Evolutionary conservation across 1,140 invertebrate species (phyloP).

Genomic region (Bradysia coprophila): DNA sequence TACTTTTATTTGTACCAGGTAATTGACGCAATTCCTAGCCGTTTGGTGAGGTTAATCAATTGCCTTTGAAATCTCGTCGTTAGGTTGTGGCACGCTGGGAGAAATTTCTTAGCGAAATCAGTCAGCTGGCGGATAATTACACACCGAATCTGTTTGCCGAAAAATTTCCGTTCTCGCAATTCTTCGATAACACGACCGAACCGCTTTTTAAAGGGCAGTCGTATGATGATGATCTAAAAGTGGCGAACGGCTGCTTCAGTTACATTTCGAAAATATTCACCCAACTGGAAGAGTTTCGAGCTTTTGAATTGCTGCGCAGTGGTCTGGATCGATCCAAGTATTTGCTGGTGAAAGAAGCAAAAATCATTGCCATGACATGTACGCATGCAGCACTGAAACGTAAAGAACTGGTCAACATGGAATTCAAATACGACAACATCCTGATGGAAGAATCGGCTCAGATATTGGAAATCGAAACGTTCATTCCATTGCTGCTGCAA

Average conservation of each 20-base stretch:
- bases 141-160: constrained; percentile 28
- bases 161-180: constrained; percentile 84
- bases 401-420: constrained; percentile 87
- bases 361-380: constrained; percentile 99
- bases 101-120: constrained; percentile 40
- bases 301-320: constrained; percentile 90
- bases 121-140: constrained; percentile 5
- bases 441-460: constrained; percentile 99
- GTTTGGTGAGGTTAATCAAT: too few relatives aligned
- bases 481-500: constrained; percentile 92
- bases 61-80: too few relatives aligned
- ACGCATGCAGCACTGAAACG: constrained; percentile 97
- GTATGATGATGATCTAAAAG: constrained; percentile 76
- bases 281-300: constrained; percentile 93
- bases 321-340: constrained; percentile 93
- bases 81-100: constrained; percentile 80
- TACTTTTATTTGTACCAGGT: constrained; percentile 71
- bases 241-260: constrained; percentile 82
- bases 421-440: constrained; percentile 97
- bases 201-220: constrained; percentile 70
- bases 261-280: constrained; percentile 94
- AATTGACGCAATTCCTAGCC: constrained; percentile 8
- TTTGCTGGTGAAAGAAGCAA: constrained; percentile 94
- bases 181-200: constrained; percentile 83
- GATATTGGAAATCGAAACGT: constrained; percentile 98